A percentile compares a stretch with the other conserved stretches of the same genome.
Evolutionary conservation across 2,113 vertebrate genomes (phyloP).

Genomic region (Nibea coibor): DNA sequence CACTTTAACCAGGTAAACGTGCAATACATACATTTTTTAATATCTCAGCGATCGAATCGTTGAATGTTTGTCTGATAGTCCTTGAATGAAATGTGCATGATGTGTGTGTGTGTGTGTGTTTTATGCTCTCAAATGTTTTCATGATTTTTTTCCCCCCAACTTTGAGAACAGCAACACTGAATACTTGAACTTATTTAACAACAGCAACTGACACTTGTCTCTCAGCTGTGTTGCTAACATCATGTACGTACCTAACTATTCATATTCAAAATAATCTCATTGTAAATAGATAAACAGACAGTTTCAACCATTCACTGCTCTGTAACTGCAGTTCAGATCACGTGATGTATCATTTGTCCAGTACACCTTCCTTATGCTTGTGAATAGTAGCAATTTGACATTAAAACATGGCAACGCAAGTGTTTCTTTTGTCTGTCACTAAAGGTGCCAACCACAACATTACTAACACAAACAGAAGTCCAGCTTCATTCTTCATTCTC

Average conservation of each 20-base stretch:
- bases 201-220: not conserved
- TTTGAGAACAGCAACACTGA: conserved; percentile 14
- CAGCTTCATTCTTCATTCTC: not conserved
- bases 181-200: conserved; percentile 46
- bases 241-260: not conserved
- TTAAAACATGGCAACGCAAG: conserved; percentile 54
- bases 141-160: not conserved
- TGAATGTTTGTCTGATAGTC: conserved; percentile 42
- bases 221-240: conserved; percentile 11
- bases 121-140: conserved; percentile 30
- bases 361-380: conserved; percentile 37
- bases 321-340: conserved; percentile 24
- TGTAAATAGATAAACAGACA: conserved; percentile 59
- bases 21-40: conserved; percentile 47
- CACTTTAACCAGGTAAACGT: conserved; percentile 40
- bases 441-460: not conserved
- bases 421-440: conserved; percentile 33
- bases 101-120: conserved; percentile 45
- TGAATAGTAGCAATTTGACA: conserved; percentile 44
- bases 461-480: not conserved
- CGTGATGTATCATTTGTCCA: conserved; percentile 35
- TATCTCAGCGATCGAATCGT: conserved; percentile 30
- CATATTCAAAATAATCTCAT: conserved; percentile 4
- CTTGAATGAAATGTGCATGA: conserved; percentile 57
- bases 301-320: conserved; percentile 12